These are phyloP conservation scores for Rutilus rutilus DNA, from an alignment of 2,113 vertebrate genomes.

Conservation along the genomic window DNA sequence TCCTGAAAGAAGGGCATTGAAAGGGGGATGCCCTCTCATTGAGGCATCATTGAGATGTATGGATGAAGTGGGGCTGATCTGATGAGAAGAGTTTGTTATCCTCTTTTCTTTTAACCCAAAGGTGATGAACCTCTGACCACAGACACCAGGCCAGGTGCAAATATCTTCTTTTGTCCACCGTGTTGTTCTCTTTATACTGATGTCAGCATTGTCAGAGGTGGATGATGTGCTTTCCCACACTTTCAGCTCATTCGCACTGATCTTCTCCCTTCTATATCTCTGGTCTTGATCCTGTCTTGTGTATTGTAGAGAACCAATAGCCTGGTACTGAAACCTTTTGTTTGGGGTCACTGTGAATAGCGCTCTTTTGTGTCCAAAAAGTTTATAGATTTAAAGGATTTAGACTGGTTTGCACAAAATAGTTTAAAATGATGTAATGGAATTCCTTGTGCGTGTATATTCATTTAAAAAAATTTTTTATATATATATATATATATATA, in stretches of 20 bases:
- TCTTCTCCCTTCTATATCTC: conserved; percentile 15
- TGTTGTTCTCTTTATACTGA: conserved; percentile 47
- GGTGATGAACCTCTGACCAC: conserved; percentile 72
- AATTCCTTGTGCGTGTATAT: background rate
- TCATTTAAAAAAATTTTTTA: background rate
- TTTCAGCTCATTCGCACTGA: conserved; percentile 46
- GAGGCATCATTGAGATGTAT: conserved; percentile 72
- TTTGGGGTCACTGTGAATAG: conserved; percentile 7
- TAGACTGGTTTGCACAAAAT: background rate
- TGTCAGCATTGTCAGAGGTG: conserved; percentile 51
- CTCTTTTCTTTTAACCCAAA: conserved; percentile 60
- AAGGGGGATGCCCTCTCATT: conserved; percentile 65
- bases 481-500: background rate
- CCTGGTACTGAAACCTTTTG: conserved; percentile 45
- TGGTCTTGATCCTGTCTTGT: conserved; percentile 37
- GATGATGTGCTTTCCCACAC: conserved; percentile 69
- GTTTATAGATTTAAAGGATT: conserved; percentile 40
- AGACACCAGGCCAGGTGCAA: conserved; percentile 63
- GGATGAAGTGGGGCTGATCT: conserved; percentile 69
- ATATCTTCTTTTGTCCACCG: conserved; percentile 68
- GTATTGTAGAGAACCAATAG: conserved; percentile 45
- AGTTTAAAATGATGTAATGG: background rate
- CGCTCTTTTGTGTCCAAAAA: conserved; percentile 32
- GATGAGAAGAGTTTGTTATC: conserved; percentile 71
- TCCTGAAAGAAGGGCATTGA: conserved; percentile 65